These are phyloP conservation scores for Caenorhabditis remanei DNA, from an alignment of 1,140 invertebrate species.

Conservation along the genomic window DNA sequence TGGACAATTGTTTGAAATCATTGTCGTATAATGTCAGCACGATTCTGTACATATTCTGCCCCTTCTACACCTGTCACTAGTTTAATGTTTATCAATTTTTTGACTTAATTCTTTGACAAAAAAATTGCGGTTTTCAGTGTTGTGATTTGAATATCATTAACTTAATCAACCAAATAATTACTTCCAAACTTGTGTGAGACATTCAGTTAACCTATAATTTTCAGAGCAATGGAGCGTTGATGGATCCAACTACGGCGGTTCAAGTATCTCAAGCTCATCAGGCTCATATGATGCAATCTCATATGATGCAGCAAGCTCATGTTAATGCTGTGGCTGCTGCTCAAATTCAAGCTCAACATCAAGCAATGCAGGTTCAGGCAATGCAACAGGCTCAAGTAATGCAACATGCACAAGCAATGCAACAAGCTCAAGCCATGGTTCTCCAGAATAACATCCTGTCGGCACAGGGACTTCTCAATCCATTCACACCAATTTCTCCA, in stretches of 20 bases:
- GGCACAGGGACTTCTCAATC: neutral
- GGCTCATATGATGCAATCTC: neutral
- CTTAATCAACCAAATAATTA: no score
- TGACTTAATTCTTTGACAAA: neutral
- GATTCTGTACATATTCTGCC: neutral
- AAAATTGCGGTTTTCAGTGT: neutral
- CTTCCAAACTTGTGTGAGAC: no score
- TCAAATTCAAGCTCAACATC: neutral
- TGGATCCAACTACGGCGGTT: neutral
- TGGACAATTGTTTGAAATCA: neutral
- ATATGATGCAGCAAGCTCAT: no score
- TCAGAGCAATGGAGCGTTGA: neutral
- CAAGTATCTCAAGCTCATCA: neutral
- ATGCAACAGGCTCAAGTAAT: slow-evolving; percentile 7
- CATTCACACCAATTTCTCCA: neutral
- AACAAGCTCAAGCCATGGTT: neutral
- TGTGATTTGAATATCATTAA: neutral
- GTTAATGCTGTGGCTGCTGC: neutral
- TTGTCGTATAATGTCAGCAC: neutral
- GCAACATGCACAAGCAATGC: slow-evolving; percentile 13
- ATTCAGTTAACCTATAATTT: no score
- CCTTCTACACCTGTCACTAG: neutral
- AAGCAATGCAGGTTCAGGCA: slow-evolving; percentile 7
- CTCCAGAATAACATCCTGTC: slow-evolving; percentile 4
- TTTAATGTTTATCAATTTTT: neutral